Evolutionary conservation across 2,113 vertebrate species (phyloP), one percentile per base, ranked within the genome.

Genomic region (Muntiacus reevesi): DNA sequence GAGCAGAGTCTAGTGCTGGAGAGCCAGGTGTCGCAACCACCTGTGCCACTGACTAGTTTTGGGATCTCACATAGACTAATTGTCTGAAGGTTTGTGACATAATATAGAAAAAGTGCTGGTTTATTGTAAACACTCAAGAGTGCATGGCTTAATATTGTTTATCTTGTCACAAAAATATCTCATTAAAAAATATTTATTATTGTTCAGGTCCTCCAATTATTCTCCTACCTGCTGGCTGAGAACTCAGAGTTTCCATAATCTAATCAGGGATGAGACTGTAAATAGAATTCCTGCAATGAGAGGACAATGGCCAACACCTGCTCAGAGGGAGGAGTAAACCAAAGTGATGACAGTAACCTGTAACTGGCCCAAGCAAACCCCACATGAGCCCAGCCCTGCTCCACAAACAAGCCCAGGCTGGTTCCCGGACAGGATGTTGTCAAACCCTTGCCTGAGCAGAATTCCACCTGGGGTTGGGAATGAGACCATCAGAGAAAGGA

Each of bases 401-500:
- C 62, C 52, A 28, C 43, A 7, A 30, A 43, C 8, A 23, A 57
- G 27, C 85, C 52, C 1, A 50, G 0, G 28, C 81, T 36, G 14
- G 19, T 60, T 10, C 84, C 8, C 3, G 0, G 27, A 7, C 19
- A 40, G 8, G 6, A 27, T 25, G 50, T 30, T n/a, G 45, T 81
- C 47, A 71, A 33, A 52, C 27, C 13, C 10, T 71, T 6, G 15
- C n/a, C 71, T 52, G 11, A 27, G 60, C 14, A 60, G 50, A 50
- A 9, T 45, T 47, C 14, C 23, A 21, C 33, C 30, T 16, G 30
- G 0, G 30, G 45, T 1, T 30, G 0, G 2, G 30, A n/a, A 43
- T 57, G 25, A 55, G 25, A 64, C 23, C n/a, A 43, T 43, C 45
- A 85, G 86, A 60, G n/a, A 60, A 57, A 55, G 57, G 47, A 21